phyloP scores from a whole-genome alignment of 2,113 vertebrate genomes.

The Seriola quinqueradiata region DNA sequence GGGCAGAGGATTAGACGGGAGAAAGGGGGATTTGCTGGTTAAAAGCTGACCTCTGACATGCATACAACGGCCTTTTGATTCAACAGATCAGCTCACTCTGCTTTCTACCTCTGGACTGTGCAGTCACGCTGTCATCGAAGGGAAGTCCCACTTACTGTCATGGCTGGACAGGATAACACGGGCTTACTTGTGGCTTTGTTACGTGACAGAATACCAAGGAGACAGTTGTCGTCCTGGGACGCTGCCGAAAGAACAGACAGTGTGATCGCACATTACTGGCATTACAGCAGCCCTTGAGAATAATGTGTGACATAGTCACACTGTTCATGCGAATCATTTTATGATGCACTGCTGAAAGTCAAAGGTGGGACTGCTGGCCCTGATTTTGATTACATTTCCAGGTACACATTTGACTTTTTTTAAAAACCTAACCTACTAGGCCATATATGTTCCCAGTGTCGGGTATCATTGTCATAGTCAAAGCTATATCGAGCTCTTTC shows the following conservation, averaged over 20 bases:
- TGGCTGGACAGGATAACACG: constrained; percentile 34
- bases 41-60: constrained; percentile 76
- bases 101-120: constrained; percentile 31
- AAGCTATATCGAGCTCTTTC: constrained; percentile 56
- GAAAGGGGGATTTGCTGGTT: constrained; percentile 75
- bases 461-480: constrained; percentile 49
- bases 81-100: constrained; percentile 56
- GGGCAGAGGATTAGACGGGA: constrained; percentile 64
- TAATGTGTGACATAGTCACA: constrained; percentile 4
- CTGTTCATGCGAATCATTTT: constrained; percentile 18
- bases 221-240: constrained; percentile 25
- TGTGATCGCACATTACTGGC: constrained; percentile 14
- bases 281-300: constrained; percentile 13
- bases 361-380: constrained; percentile 28
- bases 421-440: not conserved
- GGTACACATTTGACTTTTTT: constrained; percentile 11
- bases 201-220: constrained; percentile 11
- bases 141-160: constrained; percentile 46
- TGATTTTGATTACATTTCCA: constrained; percentile 33
- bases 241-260: constrained; percentile 18
- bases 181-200: constrained; percentile 28
- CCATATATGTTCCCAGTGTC: constrained; percentile 27
- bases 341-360: not conserved
- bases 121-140: constrained; percentile 38
- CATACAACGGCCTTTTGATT: constrained; percentile 73